These are phyloP conservation scores for Xestia sexstrigata DNA, from an alignment of 2,888 invertebrate species.

Conservation along the genomic window DNA sequence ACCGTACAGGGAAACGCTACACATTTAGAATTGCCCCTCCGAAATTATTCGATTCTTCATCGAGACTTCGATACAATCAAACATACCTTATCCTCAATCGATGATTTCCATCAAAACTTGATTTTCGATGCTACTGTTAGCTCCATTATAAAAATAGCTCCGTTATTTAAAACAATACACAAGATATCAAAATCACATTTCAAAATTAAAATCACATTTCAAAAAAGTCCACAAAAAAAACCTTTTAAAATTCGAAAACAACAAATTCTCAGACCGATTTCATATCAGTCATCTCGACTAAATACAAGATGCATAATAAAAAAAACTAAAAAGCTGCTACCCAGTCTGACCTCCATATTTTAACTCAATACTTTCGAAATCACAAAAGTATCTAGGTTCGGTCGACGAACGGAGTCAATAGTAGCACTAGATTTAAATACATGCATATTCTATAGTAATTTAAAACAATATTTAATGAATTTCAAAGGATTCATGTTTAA, in stretches of 20 bases:
- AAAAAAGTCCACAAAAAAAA: background rate
- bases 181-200: constrained; percentile 8
- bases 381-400: constrained; percentile 30
- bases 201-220: background rate
- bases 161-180: constrained; percentile 5
- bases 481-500: background rate
- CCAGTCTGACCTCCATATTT: constrained; percentile 50
- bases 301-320: constrained; percentile 41
- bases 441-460: constrained; percentile 25
- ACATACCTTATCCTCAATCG: background rate
- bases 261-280: background rate
- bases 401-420: constrained; percentile 10
- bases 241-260: background rate
- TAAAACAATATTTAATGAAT: constrained; percentile 4
- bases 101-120: background rate
- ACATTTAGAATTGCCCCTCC: background rate
- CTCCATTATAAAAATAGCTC: too few relatives aligned
- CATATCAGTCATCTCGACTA: constrained; percentile 21
- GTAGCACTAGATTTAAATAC: constrained; percentile 30
- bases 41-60: background rate
- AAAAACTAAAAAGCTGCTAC: constrained; percentile 36
- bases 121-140: too few relatives aligned
- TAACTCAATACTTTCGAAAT: constrained; percentile 55
- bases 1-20: background rate
- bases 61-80: background rate